phyloP scores from a whole-genome alignment of 64 coral and sea anemone species.

The Cladopsammia gracilis region DNA sequence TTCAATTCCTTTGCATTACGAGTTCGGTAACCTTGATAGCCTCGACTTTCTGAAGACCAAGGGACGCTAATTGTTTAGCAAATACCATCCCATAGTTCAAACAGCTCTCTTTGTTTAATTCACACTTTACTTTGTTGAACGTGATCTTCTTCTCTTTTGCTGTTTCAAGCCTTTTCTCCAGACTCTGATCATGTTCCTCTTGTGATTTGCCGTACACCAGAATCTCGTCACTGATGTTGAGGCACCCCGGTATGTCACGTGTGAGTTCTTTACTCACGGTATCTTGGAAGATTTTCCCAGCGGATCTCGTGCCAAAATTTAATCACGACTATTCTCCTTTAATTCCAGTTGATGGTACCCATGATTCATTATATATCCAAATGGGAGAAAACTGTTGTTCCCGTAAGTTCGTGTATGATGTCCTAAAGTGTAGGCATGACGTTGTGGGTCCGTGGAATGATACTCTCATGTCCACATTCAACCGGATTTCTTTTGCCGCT shows the following conservation, averaged over 20 bases:
- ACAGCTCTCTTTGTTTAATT: conserved; percentile 21
- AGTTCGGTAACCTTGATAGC: conserved; percentile 38
- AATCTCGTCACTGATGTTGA: too few relatives aligned
- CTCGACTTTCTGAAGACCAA: conserved; percentile 3
- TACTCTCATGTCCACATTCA: background rate
- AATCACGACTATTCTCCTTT: conserved; percentile 27
- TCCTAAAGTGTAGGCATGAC: background rate
- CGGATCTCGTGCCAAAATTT: conserved; percentile 15
- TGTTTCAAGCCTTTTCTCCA: too few relatives aligned
- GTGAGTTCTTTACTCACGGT: too few relatives aligned
- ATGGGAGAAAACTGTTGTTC: background rate
- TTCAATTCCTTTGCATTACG: conserved; percentile 40
- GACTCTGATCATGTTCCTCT: too few relatives aligned
- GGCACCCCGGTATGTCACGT: too few relatives aligned
- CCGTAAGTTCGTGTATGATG: background rate
- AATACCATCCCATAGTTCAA: conserved; percentile 13
- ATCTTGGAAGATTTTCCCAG: background rate
- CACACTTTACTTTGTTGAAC: background rate
- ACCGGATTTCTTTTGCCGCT: background rate
- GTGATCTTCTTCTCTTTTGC: too few relatives aligned
- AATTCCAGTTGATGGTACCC: conserved; percentile 15
- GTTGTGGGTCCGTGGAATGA: background rate
- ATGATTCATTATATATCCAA: background rate
- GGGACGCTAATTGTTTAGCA: background rate
- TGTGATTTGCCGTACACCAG: too few relatives aligned